Conservation (phyloP, 2,888 invertebrate genomes). For the Calephelis perditalis region DNA sequence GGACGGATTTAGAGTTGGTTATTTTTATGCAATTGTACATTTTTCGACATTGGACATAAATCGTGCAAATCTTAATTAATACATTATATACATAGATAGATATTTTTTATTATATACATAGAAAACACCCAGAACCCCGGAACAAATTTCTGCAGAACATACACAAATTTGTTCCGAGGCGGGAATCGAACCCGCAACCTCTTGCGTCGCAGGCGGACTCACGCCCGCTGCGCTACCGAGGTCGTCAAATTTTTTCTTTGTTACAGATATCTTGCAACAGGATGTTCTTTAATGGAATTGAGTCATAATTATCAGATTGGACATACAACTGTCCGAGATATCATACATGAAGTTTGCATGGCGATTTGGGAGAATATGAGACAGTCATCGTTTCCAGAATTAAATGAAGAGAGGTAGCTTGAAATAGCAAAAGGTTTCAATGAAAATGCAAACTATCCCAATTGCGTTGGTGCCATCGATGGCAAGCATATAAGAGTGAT, state of each 20-base stretch:
- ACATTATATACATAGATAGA: no score
- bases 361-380: conserved; percentile 30
- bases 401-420: conserved; percentile 33
- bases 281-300: conserved; percentile 33
- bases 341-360: conserved; percentile 34
- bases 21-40: no score
- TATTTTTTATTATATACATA: no score
- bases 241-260: neutral
- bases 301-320: conserved; percentile 33
- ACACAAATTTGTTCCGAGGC: no score
- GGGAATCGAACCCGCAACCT: no score
- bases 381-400: conserved; percentile 31
- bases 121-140: no score
- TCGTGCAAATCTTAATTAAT: no score
- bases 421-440: conserved; percentile 32
- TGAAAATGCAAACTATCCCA: conserved; percentile 2
- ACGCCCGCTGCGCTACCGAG: no score
- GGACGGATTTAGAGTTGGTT: no score
- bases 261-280: conserved; percentile 36
- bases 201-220: no score
- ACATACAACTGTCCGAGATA: conserved; percentile 34
- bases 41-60: no score
- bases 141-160: no score
- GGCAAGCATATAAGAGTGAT: neutral
- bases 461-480: neutral